Percentiles rank a stretch among this genome's conserved stretches.
These are phyloP conservation scores for Urosaurus nigricauda DNA, from an alignment of 2,797 vertebrate species.

Conservation along the genomic window DNA sequence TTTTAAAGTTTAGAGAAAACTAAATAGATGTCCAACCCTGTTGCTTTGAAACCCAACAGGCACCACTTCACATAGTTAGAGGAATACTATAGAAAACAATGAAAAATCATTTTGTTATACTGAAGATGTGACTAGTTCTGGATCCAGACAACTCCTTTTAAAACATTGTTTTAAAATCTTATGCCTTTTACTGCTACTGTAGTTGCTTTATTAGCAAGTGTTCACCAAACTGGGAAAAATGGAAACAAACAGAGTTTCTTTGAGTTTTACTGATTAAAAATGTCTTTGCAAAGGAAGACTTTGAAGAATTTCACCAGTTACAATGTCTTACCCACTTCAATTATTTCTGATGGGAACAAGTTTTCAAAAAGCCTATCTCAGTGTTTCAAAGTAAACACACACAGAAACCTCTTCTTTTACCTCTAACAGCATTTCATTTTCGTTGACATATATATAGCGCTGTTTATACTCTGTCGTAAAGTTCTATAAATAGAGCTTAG, in stretches of 20 bases:
- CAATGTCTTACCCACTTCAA: background rate
- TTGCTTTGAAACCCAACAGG: no score
- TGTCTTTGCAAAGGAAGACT: constrained; percentile 1
- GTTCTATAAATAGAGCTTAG: no score
- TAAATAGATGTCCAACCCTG: no score
- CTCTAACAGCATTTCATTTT: background rate
- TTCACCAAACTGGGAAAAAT: background rate
- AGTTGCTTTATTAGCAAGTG: background rate
- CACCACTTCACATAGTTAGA: background rate
- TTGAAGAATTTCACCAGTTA: background rate
- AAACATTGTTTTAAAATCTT: constrained; percentile 19
- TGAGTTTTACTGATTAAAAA: background rate
- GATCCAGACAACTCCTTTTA: background rate
- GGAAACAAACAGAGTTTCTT: accelerated
- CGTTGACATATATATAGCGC: no score
- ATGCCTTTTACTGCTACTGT: background rate
- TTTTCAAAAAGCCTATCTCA: background rate
- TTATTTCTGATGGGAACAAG: background rate
- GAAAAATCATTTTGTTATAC: no score
- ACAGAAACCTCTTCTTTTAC: background rate
- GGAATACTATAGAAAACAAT: background rate
- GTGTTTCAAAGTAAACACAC: background rate
- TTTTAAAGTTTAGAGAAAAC: no score
- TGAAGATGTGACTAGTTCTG: background rate
- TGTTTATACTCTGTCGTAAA: no score